Evolutionary conservation across 2,888 invertebrate genomes (phyloP), one percentile per base, ranked within the genome.

Genomic region (Caenorhabditis auriculariae): DNA sequence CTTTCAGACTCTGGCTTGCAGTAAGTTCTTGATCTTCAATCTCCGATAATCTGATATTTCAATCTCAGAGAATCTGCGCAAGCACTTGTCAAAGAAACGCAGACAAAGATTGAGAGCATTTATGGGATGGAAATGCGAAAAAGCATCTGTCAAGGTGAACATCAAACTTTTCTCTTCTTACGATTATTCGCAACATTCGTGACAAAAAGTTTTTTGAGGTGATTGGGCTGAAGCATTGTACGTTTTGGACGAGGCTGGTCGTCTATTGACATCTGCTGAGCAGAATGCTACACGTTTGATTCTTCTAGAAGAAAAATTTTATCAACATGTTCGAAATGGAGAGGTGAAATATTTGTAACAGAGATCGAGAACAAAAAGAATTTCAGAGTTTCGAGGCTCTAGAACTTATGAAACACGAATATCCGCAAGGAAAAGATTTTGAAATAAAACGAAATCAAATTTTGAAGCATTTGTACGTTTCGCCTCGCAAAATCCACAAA

Each of bases 61-160:
- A 17, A 43, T 52, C 70, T 32, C 42, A 77, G 77, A 45, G 70
- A 69, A 17, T 72, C 75, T 23, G 77, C 72, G 12, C 75, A 76
- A 39, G 54, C 70, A 4, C 56, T 77, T 7, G 74, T 76, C 15
- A 75, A 76, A 47, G 77, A 77, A 51, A 75, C 69, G 26, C 76
- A 78, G 6, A 72, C 72, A 46, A 72, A 67, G 17, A 66, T 76
- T 15, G 77, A 77, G 52, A 69, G 73, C 42, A 57, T 69, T 26
- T 47, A 72, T 7, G 74, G 70, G 4, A 60, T 61, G 6, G 49
- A 60, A 35, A 39, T 76, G 19, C 63, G 76, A 15, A 27, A 65
- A 24, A 48, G 28, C 24, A 60, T 75, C 24, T 39, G 47, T 21
- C 48, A 58, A 26, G 49, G 45, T 61, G 32, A 19, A 37, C 29